Evolutionary conservation across 2,113 vertebrate species (phyloP).

Genomic region (Lophochroa leadbeateri): DNA sequence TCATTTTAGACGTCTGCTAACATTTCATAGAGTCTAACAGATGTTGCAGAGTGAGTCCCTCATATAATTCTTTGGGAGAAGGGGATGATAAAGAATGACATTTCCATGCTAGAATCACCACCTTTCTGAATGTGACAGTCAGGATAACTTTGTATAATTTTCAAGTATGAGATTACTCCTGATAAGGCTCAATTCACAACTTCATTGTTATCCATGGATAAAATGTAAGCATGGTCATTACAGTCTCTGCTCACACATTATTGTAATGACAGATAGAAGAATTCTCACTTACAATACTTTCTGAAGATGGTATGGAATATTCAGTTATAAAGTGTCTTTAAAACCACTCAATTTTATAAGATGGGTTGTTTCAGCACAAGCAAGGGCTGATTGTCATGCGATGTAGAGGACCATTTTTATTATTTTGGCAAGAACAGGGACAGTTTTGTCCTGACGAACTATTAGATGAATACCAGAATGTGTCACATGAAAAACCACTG

Average conservation of each 20-base stretch:
- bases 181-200: slow-evolving; percentile 4
- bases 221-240: not conserved
- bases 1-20: not conserved
- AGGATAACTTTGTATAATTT: slow-evolving; percentile 59
- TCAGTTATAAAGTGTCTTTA: slow-evolving; percentile 28
- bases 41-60: slow-evolving; percentile 67
- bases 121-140: slow-evolving; percentile 34
- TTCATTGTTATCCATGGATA: slow-evolving; percentile 17
- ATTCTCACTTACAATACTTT: not conserved
- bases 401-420: slow-evolving; percentile 84
- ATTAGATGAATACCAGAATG: slow-evolving; percentile 86
- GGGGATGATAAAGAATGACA: slow-evolving; percentile 47
- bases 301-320: not conserved
- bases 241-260: slow-evolving; percentile 1
- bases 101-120: slow-evolving; percentile 54
- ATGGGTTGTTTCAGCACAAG: slow-evolving; percentile 67
- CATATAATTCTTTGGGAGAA: slow-evolving; percentile 63
- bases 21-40: slow-evolving; percentile 71
- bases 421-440: slow-evolving; percentile 90
- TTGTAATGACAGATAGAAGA: slow-evolving; percentile 1
- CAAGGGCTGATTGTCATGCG: slow-evolving; percentile 91
- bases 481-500: slow-evolving; percentile 92
- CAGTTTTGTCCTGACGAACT: slow-evolving; percentile 91
- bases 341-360: slow-evolving; percentile 65
- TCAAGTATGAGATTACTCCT: slow-evolving; percentile 37